phyloP scores from a whole-genome alignment of 2,888 invertebrate genomes.

The Mallateleia sp. region DNA sequence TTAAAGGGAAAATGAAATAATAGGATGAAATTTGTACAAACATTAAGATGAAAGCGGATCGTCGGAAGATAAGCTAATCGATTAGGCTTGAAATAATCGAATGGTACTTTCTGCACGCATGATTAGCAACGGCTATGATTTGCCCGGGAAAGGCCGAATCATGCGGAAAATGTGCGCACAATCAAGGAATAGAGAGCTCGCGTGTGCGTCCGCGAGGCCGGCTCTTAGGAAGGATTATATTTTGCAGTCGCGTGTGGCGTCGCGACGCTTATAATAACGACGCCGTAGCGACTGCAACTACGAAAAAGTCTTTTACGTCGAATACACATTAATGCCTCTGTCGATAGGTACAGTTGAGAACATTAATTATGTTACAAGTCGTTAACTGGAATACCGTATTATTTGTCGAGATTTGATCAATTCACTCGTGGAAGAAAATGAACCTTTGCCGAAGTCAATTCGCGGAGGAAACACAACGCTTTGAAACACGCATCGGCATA shows the following conservation, averaged over 20 bases:
- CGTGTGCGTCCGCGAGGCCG: constrained; percentile 76
- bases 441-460: constrained; percentile 44
- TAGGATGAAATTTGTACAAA: not conserved
- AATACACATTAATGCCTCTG: constrained; percentile 81
- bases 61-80: constrained; percentile 41
- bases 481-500: constrained; percentile 73
- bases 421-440: constrained; percentile 64
- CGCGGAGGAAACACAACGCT: constrained; percentile 58
- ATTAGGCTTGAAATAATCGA: constrained; percentile 51
- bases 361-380: constrained; percentile 78
- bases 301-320: constrained; percentile 82
- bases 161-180: constrained; percentile 60
- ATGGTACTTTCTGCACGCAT: constrained; percentile 50
- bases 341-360: constrained; percentile 75
- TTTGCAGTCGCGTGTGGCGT: constrained; percentile 85
- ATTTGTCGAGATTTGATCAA: constrained; percentile 78
- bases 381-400: constrained; percentile 78
- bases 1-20: not conserved
- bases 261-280: constrained; percentile 84
- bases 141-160: constrained; percentile 58
- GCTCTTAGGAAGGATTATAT: constrained; percentile 77
- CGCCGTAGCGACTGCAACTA: constrained; percentile 77
- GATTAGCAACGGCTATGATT: constrained; percentile 66
- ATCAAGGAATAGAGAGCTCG: constrained; percentile 65
- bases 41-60: not conserved